Conservation (phyloP, 2,797 vertebrate genomes). For the Malurus splendens region DNA sequence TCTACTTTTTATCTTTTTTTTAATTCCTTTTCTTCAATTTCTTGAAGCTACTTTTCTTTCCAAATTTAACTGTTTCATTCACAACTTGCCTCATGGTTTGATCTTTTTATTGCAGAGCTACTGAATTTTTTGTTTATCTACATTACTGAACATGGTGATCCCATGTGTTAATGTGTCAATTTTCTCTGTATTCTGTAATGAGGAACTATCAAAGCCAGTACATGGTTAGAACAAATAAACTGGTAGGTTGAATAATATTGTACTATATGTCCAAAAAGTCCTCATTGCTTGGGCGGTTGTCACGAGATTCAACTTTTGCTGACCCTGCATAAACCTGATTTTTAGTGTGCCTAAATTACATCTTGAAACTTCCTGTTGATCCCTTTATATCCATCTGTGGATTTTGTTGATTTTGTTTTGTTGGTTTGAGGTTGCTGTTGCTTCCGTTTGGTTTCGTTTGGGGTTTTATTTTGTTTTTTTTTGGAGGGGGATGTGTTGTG, state of each 20-base stretch:
- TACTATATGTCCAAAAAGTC: neutral
- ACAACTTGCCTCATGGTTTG: neutral
- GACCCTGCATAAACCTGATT: neutral
- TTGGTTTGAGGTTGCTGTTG: neutral
- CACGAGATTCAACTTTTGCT: neutral
- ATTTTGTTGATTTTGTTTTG: neutral
- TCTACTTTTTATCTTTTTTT: neutral
- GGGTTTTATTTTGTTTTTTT: rapidly evolving
- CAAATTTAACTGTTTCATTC: neutral
- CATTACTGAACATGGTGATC: neutral
- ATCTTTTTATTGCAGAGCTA: neutral
- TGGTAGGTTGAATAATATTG: neutral
- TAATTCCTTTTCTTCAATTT: neutral
- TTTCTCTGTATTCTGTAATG: neutral
- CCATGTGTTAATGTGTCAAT: neutral
- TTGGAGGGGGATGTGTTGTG: rapidly evolving
- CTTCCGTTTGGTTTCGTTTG: neutral
- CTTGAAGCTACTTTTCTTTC: neutral
- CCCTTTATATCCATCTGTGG: neutral
- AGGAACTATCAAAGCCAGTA: neutral
- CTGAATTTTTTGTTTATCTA: neutral
- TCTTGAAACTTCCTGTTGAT: neutral
- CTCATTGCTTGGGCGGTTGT: neutral
- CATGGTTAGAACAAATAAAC: neutral
- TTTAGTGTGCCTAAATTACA: neutral